Conservation (phyloP, 2,797 vertebrate species). For the Eulemur rubriventer region DNA sequence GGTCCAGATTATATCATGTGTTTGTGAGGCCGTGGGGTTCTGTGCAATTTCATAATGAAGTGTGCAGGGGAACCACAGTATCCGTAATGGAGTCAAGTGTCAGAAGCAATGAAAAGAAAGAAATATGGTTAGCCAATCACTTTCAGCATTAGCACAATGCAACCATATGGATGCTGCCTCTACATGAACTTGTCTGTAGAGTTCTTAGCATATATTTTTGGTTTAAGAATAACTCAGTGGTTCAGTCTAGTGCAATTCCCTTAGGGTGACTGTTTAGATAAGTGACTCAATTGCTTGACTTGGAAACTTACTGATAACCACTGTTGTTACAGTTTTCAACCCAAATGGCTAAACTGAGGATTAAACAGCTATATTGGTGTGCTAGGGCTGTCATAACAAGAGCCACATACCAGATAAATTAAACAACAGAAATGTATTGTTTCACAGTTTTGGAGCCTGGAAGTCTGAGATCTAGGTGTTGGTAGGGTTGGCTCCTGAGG, state of each 20-base stretch:
- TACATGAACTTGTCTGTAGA: background rate
- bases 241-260: background rate
- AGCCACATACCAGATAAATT: fast-evolving
- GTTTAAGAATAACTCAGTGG: background rate
- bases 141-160: background rate
- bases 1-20: background rate
- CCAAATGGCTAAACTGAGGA: constrained; percentile 63
- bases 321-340: constrained; percentile 66
- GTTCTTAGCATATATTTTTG: fast-evolving
- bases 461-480: background rate
- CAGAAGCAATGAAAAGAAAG: background rate
- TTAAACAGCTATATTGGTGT: constrained; percentile 38
- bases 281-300: constrained; percentile 66
- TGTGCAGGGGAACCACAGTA: fast-evolving
- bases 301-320: constrained; percentile 62
- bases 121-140: background rate
- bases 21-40: fast-evolving
- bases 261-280: constrained; percentile 32
- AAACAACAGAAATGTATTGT: background rate
- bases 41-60: background rate
- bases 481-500: background rate
- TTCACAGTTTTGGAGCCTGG: background rate
- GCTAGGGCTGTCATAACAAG: background rate
- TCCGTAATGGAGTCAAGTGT: fast-evolving
- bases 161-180: fast-evolving